Percentiles rank a stretch among this genome's conserved stretches.
Evolutionary conservation across 2,113 vertebrate species (phyloP).

Genomic region (Sylvia atricapilla): DNA sequence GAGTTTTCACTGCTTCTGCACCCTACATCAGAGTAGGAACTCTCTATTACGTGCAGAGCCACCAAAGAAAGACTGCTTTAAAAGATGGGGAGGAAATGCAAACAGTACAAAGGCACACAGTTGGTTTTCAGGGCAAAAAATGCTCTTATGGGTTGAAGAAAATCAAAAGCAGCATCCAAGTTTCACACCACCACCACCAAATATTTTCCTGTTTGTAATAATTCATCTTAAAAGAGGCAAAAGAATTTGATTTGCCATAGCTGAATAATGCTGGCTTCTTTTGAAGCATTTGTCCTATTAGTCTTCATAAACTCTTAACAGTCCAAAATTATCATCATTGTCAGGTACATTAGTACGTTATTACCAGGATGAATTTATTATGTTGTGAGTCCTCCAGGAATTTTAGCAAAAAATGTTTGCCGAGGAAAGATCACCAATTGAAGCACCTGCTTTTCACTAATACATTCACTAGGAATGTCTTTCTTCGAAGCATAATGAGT

Average conservation of each 20-base stretch:
- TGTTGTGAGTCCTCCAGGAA: neutral
- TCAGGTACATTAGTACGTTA: neutral
- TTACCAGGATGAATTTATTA: neutral
- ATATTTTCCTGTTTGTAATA: neutral
- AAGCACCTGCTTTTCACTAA: neutral
- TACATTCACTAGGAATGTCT: slow-evolving; percentile 2
- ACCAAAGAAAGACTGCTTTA: neutral
- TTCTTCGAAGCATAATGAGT: neutral
- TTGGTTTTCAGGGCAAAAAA: neutral
- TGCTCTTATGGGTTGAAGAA: neutral
- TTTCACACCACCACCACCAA: neutral
- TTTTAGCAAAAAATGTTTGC: neutral
- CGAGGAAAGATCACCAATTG: neutral
- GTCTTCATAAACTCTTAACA: neutral
- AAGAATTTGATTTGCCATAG: neutral
- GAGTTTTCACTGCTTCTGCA: neutral
- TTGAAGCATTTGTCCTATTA: neutral
- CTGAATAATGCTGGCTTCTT: neutral
- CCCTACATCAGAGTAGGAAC: neutral
- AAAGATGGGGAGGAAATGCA: neutral
- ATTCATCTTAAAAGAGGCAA: neutral
- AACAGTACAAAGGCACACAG: neutral
- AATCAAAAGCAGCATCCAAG: neutral
- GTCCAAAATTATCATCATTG: rapidly evolving
- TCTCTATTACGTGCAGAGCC: neutral